phyloP scores from a whole-genome alignment of 2,797 vertebrate species.

The Eulemur coronatus region DNA sequence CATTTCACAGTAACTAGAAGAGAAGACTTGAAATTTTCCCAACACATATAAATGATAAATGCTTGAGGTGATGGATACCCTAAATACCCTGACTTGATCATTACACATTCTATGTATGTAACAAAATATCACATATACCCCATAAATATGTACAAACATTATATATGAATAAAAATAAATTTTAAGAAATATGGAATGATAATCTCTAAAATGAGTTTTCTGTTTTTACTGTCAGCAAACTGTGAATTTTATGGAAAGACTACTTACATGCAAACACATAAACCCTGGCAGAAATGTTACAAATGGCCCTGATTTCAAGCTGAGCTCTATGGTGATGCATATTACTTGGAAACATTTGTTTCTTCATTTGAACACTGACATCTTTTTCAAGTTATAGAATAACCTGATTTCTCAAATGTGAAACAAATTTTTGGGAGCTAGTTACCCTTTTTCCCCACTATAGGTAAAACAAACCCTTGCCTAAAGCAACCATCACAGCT shows the following conservation, averaged over 20 bases:
- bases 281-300: neutral
- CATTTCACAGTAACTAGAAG: neutral
- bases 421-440: neutral
- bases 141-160: neutral
- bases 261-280: neutral
- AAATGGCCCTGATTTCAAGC: neutral
- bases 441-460: neutral
- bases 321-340: neutral
- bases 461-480: neutral
- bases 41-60: neutral
- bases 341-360: neutral
- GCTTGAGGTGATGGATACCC: neutral
- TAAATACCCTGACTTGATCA: neutral
- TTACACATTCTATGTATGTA: neutral
- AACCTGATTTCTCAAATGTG: constrained; percentile 26
- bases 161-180: neutral
- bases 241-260: neutral
- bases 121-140: neutral
- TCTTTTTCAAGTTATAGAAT: neutral
- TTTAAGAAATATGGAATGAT: neutral
- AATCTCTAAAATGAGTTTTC: neutral
- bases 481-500: neutral
- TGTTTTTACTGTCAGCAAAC: constrained; percentile 2
- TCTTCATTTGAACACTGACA: constrained; percentile 12
- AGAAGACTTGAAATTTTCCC: neutral